Evolutionary conservation across 1,140 invertebrate species (phyloP).

Genomic region (Microplitis mediator): DNA sequence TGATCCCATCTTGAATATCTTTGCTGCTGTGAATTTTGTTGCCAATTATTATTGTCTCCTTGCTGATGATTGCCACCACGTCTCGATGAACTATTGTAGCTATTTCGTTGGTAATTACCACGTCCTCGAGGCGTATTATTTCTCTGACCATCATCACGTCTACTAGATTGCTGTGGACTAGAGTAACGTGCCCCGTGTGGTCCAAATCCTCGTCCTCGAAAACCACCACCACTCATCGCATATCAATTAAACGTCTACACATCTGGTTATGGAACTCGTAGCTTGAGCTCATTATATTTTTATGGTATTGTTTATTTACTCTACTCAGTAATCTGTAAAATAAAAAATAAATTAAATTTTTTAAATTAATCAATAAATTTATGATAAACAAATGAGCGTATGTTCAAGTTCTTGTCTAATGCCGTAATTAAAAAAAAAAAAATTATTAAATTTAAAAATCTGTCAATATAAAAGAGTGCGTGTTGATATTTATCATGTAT

Average conservation of each 20-base stretch:
- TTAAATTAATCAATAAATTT: not conserved
- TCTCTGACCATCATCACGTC: slow-evolving; percentile 22
- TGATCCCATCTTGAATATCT: slow-evolving; percentile 18
- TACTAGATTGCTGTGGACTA: slow-evolving; percentile 23
- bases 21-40: not conserved
- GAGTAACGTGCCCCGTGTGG: slow-evolving; percentile 36
- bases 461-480: too few relatives aligned
- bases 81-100: not conserved
- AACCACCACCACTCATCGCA: slow-evolving; percentile 48
- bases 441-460: too few relatives aligned
- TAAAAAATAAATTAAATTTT: not conserved
- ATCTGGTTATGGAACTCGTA: not conserved
- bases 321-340: not conserved
- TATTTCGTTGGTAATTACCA: not conserved
- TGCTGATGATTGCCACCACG: not conserved
- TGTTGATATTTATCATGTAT: too few relatives aligned
- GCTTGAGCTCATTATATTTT: not conserved
- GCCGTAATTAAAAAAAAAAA: too few relatives aligned
- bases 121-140: slow-evolving; percentile 14
- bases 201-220: slow-evolving; percentile 42
- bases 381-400: too few relatives aligned
- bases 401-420: too few relatives aligned
- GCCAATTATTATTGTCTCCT: slow-evolving; percentile 27
- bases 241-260: slow-evolving; percentile 16
- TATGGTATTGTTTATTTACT: not conserved